phyloP scores from a whole-genome alignment of 2,888 invertebrate genomes.

The Cryptosula pallasiana region DNA sequence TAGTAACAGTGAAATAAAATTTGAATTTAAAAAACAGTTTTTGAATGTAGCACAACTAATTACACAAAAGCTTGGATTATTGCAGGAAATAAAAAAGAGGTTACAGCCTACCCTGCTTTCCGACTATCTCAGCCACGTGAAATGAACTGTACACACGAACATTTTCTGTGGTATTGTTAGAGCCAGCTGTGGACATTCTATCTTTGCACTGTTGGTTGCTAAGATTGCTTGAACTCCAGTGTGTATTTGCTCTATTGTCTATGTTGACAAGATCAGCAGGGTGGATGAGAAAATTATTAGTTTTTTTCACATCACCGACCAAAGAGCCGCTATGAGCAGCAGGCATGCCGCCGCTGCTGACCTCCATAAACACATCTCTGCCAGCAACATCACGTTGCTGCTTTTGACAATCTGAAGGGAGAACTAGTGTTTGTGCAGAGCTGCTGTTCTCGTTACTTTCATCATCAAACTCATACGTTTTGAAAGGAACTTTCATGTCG shows the following conservation, averaged over 20 bases:
- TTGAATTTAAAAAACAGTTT: no score
- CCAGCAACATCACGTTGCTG: neutral
- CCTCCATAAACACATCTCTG: neutral
- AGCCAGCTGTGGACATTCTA: neutral
- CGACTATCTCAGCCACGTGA: constrained; percentile 15
- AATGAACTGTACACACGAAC: constrained; percentile 16
- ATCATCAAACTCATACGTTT: no score
- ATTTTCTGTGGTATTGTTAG: constrained; percentile 4
- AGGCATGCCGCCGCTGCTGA: no score
- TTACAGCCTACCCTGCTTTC: neutral
- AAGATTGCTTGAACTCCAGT: neutral
- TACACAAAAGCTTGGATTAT: no score
- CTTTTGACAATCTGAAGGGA: no score
- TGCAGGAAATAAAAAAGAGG: no score
- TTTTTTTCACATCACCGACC: neutral
- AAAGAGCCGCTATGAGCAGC: neutral
- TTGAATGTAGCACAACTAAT: no score
- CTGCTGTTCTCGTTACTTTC: no score
- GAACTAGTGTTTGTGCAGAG: no score
- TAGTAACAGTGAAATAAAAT: no score
- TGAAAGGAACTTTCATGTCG: no score
- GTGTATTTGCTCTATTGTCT: neutral
- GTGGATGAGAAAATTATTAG: neutral
- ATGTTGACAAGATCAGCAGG: constrained; percentile 8
- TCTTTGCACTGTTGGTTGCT: neutral